Percentiles rank a stretch among this genome's conserved stretches.
Conservation (phyloP, 2,797 vertebrate species). For the Myoxocephalus aenaeus region DNA sequence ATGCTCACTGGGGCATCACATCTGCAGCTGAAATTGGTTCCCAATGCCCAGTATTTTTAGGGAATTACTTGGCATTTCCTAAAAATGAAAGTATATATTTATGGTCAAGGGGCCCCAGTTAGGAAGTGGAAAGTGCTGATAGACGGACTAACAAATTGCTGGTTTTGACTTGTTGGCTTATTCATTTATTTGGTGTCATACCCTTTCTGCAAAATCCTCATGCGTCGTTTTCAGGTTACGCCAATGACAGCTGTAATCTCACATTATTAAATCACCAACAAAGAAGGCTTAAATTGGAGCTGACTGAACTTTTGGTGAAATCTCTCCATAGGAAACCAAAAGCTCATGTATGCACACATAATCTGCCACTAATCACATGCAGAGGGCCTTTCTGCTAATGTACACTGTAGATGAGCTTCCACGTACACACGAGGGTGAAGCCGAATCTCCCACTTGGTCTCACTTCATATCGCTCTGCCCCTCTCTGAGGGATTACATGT, state of each 20-base stretch:
- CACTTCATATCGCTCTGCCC: conserved; percentile 24
- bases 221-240: neutral
- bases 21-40: neutral
- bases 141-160: neutral
- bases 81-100: neutral
- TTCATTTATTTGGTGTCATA: conserved; percentile 3
- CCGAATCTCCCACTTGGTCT: conserved; percentile 4
- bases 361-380: neutral
- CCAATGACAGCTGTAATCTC: conserved; percentile 21
- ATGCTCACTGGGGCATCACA: neutral
- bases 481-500: conserved; percentile 43
- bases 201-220: neutral
- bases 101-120: neutral
- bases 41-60: neutral
- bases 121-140: neutral
- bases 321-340: neutral
- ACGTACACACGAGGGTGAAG: neutral
- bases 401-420: neutral
- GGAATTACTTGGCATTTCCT: neutral
- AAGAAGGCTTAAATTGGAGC: conserved; percentile 2
- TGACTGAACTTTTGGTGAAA: conserved; percentile 9
- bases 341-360: neutral
- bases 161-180: neutral
- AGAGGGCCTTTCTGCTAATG: neutral
- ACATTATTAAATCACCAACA: neutral